Conservation (phyloP, 2,888 invertebrate species). For the Flexamia atlantica region DNA sequence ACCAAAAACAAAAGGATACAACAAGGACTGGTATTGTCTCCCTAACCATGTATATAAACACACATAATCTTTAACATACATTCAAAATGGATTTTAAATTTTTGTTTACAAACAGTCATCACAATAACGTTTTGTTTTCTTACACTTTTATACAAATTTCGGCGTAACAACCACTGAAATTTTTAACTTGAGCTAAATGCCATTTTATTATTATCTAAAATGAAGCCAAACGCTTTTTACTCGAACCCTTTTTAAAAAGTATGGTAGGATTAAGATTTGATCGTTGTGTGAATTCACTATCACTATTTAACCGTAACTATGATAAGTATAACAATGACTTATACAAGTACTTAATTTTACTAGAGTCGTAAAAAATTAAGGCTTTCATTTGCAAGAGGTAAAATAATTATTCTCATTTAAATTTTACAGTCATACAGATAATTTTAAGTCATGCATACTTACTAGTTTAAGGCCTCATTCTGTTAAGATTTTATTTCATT, state of each 20-base stretch:
- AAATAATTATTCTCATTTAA: conserved; percentile 44
- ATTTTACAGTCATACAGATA: conserved; percentile 32
- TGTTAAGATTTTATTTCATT: no score
- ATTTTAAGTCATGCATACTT: conserved; percentile 37
- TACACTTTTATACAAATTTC: conserved; percentile 66
- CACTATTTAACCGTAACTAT: conserved; percentile 59
- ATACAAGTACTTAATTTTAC: conserved; percentile 57
- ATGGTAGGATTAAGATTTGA: conserved; percentile 40
- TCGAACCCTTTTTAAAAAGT: conserved; percentile 45
- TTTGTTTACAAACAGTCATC: conserved; percentile 63
- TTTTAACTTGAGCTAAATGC: conserved; percentile 62
- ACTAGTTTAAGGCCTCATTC: conserved; percentile 50
- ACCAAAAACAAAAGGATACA: conserved; percentile 44
- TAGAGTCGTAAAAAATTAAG: conserved; percentile 59
- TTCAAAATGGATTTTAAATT: conserved; percentile 62
- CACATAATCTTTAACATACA: conserved; percentile 63
- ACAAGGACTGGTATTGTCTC: conserved; percentile 61
- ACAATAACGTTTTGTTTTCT: conserved; percentile 61
- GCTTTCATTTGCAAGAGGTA: conserved; percentile 56
- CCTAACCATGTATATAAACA: conserved; percentile 63
- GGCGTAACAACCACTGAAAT: conserved; percentile 66
- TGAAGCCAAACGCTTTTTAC: conserved; percentile 36
- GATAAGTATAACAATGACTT: conserved; percentile 57
- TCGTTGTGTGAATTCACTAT: conserved; percentile 57
- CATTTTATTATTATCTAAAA: conserved; percentile 53